Evolutionary conservation across 2,113 vertebrate species (phyloP).

Genomic region (Atractosteus spatula): DNA sequence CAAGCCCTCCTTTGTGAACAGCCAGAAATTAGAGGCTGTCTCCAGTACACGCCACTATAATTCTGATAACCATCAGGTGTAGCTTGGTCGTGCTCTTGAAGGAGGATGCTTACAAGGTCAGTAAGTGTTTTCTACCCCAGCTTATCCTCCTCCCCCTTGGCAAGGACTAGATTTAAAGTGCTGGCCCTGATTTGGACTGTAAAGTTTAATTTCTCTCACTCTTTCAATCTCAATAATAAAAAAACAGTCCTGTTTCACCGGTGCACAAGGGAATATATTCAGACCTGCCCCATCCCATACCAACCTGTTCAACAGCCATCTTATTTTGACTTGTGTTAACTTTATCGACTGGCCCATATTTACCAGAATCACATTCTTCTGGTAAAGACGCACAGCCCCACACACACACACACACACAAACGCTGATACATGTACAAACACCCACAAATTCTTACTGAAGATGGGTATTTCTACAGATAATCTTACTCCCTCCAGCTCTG

Average conservation of each 20-base stretch:
- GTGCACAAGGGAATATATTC: slow-evolving; percentile 42
- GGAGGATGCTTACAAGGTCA: slow-evolving; percentile 40
- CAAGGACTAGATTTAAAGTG: too few species aligned
- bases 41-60: slow-evolving; percentile 41
- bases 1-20: slow-evolving; percentile 29
- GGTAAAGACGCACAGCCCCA: neutral
- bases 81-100: slow-evolving; percentile 32
- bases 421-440: too few species aligned
- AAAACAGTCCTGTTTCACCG: slow-evolving; percentile 46
- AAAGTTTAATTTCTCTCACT: too few species aligned
- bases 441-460: neutral
- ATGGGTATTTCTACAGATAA: slow-evolving; percentile 33
- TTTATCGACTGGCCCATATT: slow-evolving; percentile 43
- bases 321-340: slow-evolving; percentile 21
- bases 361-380: slow-evolving; percentile 33
- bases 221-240: slow-evolving; percentile 45
- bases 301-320: neutral
- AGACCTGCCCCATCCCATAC: neutral
- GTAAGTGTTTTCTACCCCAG: slow-evolving; percentile 4
- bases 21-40: slow-evolving; percentile 28
- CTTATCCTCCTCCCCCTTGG: slow-evolving; percentile 8
- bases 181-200: too few species aligned
- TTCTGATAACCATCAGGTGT: slow-evolving; percentile 43
- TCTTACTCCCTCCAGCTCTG: slow-evolving; percentile 28
- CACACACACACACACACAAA: too few species aligned